Evolutionary conservation across 2,113 vertebrate species (phyloP), one percentile per base, ranked within the genome.

Genomic region (Motacilla alba): DNA sequence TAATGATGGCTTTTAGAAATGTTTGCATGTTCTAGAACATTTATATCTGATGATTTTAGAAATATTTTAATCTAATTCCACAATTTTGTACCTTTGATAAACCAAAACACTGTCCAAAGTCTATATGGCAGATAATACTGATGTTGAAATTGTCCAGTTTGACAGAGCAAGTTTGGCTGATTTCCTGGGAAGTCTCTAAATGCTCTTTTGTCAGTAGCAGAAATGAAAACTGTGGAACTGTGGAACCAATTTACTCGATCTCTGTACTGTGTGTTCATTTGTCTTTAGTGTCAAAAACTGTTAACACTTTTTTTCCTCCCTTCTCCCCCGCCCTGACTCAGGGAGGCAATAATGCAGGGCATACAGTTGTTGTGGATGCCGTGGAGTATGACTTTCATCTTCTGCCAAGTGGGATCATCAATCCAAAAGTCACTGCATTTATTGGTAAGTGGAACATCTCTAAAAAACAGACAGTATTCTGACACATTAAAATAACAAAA

Each of bases 301-400:
- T 55, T 80, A 83, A 93, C 12, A 3, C 23, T 66, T 60, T 17
- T 77, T 72, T 33, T 8, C 9, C 9, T 19, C 10, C 8, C 3
- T 6, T 6, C 3, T 12, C 19, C 13, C 24, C 12, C 41, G n/a
- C 10, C 50, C 52, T 17, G 16, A 55, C 55, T 62, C 87, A 99
- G 99, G 99, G 99, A 83, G 99, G 99, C 56, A 99, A 99, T 98
- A 99, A 99, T 95, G 99, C 99, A 31, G 99, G 99, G 15, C 99
- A 99, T 97, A 99, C 99, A 6, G 99, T 99, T 94, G 99, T 99
- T 90, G 99, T 99, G 33, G 99, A 99, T 98, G 99, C 99, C 39
- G 99, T 99, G 82, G 99, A 99, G 87, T 99, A 99, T 89, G 98
- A 99, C 96, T 99, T 99, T 95, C 99, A 99, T 97, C 99, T 99